Percentiles rank a stretch among this genome's conserved stretches.
These are phyloP conservation scores for Zapus hudsonius DNA, from an alignment of 2,113 vertebrate species.

Conservation along the genomic window DNA sequence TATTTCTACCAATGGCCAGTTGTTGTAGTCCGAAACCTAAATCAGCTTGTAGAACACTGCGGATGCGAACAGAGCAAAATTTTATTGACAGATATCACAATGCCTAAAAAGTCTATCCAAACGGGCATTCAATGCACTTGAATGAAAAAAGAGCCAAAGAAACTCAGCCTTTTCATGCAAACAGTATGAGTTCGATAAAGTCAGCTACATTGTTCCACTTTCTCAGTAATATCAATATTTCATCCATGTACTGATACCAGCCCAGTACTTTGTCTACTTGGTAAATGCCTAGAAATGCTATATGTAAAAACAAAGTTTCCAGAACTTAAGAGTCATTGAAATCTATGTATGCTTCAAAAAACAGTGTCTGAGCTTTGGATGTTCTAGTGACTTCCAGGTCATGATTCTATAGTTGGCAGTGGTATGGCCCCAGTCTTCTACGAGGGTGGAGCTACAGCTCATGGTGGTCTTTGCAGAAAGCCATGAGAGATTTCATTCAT, in stretches of 20 bases:
- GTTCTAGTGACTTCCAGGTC: background rate
- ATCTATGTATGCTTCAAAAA: constrained; percentile 54
- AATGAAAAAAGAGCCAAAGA: constrained; percentile 85
- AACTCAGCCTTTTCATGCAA: constrained; percentile 82
- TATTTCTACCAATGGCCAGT: constrained; percentile 86
- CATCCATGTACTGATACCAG: constrained; percentile 58
- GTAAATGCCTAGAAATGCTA: constrained; percentile 70
- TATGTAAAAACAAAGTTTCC: constrained; percentile 58
- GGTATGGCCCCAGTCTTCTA: background rate
- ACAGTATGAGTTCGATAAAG: constrained; percentile 70
- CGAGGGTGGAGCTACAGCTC: background rate
- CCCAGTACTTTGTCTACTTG: constrained; percentile 71
- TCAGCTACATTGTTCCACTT: constrained; percentile 71
- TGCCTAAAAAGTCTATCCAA: constrained; percentile 69
- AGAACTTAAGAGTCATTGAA: constrained; percentile 63
- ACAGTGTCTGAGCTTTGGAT: constrained; percentile 49
- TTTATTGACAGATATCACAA: constrained; percentile 59
- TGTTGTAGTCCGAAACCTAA: constrained; percentile 78
- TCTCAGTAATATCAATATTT: constrained; percentile 64
- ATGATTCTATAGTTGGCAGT: background rate
- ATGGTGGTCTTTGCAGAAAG: background rate
- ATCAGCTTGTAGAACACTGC: constrained; percentile 71
- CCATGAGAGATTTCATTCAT: background rate
- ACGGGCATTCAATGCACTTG: constrained; percentile 77
- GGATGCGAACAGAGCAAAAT: constrained; percentile 34